Evolutionary conservation across 2,113 vertebrate genomes (phyloP).

Genomic region (Asarcornis scutulata): DNA sequence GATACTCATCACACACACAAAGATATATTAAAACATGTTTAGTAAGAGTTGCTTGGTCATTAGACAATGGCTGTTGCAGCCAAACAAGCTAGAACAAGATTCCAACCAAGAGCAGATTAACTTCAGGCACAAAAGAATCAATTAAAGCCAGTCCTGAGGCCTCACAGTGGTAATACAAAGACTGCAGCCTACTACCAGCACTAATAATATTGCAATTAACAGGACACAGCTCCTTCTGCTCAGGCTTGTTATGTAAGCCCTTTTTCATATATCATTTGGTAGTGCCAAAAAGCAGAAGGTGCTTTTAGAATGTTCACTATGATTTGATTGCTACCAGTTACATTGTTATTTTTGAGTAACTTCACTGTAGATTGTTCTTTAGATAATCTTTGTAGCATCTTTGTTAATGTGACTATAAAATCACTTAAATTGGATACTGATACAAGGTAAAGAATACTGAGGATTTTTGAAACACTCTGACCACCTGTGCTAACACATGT

Average conservation of each 20-base stretch:
- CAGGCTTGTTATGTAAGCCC: background rate
- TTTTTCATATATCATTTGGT: background rate
- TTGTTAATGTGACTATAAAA: background rate
- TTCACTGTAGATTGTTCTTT: background rate
- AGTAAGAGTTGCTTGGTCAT: fast-evolving
- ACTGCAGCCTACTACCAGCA: background rate
- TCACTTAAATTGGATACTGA: background rate
- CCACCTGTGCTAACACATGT: background rate
- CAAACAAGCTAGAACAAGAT: background rate
- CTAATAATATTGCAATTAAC: background rate
- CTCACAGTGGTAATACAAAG: background rate
- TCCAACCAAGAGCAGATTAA: background rate
- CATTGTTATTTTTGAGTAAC: background rate
- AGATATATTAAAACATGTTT: background rate
- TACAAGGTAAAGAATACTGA: background rate
- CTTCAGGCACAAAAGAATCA: background rate
- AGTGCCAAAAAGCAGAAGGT: background rate
- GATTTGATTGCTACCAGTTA: background rate
- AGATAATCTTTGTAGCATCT: background rate
- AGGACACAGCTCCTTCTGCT: background rate
- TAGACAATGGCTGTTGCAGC: background rate
- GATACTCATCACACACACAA: background rate
- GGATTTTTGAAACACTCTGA: background rate
- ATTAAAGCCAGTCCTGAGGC: fast-evolving
- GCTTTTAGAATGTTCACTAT: background rate